phyloP scores from a whole-genome alignment of 2,113 vertebrate species.

The Origma solitaria region DNA sequence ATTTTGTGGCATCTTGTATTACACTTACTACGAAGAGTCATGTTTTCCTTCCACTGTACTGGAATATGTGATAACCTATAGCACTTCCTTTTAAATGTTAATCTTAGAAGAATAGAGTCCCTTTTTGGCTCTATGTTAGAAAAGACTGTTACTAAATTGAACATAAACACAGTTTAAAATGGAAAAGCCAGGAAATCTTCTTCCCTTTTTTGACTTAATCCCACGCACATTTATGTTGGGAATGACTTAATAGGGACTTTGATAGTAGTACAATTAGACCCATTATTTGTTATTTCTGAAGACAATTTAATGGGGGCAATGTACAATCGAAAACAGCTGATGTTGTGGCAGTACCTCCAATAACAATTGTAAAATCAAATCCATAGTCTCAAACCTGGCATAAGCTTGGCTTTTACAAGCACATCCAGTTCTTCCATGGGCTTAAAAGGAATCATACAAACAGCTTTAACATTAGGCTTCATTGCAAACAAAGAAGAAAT shows the following conservation, averaged over 20 bases:
- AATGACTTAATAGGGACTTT: neutral
- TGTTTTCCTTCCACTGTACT: neutral
- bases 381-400: neutral
- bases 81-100: neutral
- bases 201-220: neutral
- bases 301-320: neutral
- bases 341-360: neutral
- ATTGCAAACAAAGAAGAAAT: neutral
- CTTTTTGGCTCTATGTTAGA: neutral
- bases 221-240: neutral
- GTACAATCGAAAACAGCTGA: neutral
- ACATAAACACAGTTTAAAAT: neutral
- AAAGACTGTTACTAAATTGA: neutral
- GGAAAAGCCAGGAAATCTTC: neutral
- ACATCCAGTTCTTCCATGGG: neutral
- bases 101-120: neutral
- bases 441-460: neutral
- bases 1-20: neutral
- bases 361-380: neutral
- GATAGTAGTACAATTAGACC: neutral
- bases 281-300: neutral
- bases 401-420: neutral
- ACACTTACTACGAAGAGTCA: neutral
- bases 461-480: neutral
- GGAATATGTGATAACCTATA: neutral